Base-by-base conservation (phyloP, 1,140 invertebrate genomes). In the Drepana arcuata region DNA sequence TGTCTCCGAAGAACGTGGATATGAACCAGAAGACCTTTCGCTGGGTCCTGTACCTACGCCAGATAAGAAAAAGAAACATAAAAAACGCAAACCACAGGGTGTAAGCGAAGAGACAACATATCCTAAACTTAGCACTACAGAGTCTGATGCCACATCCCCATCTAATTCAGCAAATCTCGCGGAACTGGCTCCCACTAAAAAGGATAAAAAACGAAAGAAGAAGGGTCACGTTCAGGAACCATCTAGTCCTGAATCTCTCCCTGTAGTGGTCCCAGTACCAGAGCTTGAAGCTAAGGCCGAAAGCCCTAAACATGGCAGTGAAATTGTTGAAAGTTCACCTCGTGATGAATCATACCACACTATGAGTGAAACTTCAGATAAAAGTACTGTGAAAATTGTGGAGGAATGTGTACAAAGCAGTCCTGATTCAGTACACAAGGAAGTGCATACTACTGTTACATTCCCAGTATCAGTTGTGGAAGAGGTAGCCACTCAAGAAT, bases 301-400 rank as follows among this genome's bases (percentile, higher is more conserved):
- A 37, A 59, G 45, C 55, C 54, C 62, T 2, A 65, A 73, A 41
- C 16, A 62, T n/a, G 73, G 78, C 16, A 73, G 52, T 48, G 69
- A 79, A 68, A 57, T 61, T 15, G 27, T 57, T 14, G 67, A 64
- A 37, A 43, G 38, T 9, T 75, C 77, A 18, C 72, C 72, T 36
- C 60, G 62, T 25, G 83, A 86, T 41, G 86, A 87, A 39, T 86
- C 86, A 1, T 86, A 83, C 43, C 84, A 84, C 43, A 86, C 84
- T 11, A 70, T 88, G 13, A 86, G 85, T 53, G 85, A 86, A 58
- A 84, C 77, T 24, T 86, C 87, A 7, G 83, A 86, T 39, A 72
- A 83, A 2, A 82, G 69, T 13, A 84, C 84, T 18, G 87, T 90
- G 1, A 90, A 89, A 81, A 78, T 90, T 42, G 64, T 90, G n/a